phyloP scores from a whole-genome alignment of 2,888 invertebrate genomes.

The Prosopocoilus inquinatus region DNA sequence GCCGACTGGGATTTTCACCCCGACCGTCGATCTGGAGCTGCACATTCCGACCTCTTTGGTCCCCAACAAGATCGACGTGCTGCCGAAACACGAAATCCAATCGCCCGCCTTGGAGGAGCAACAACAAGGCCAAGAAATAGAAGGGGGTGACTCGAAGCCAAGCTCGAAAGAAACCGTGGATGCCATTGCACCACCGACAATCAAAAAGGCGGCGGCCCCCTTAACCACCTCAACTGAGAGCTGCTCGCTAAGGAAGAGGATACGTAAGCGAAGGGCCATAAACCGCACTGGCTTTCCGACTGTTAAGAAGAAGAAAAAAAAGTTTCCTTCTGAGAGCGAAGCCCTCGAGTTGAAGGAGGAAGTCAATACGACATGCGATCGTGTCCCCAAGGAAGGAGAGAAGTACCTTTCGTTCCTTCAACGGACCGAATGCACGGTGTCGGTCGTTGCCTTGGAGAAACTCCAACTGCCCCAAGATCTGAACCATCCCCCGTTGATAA shows the following conservation, averaged over 20 bases:
- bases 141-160: neutral
- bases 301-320: slow-evolving; percentile 76
- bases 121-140: slow-evolving; percentile 36
- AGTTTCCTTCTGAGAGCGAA: slow-evolving; percentile 16
- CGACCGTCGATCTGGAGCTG: slow-evolving; percentile 66
- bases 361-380: slow-evolving; percentile 53
- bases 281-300: slow-evolving; percentile 88
- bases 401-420: slow-evolving; percentile 65
- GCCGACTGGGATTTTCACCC: slow-evolving; percentile 70
- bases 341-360: slow-evolving; percentile 22
- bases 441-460: slow-evolving; percentile 62
- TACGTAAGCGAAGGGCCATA: slow-evolving; percentile 69
- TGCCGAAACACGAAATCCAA: neutral
- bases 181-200: neutral
- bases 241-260: slow-evolving; percentile 48
- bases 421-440: slow-evolving; percentile 57
- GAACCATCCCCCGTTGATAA: slow-evolving; percentile 12
- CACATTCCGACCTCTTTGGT: slow-evolving; percentile 7
- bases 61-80: neutral
- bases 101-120: slow-evolving; percentile 29
- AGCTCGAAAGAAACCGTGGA: neutral
- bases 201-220: neutral
- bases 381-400: slow-evolving; percentile 69
- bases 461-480: slow-evolving; percentile 48
- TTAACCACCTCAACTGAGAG: slow-evolving; percentile 22